phyloP scores from a whole-genome alignment of 2,797 vertebrate species.

The Hoplostethus atlanticus region DNA sequence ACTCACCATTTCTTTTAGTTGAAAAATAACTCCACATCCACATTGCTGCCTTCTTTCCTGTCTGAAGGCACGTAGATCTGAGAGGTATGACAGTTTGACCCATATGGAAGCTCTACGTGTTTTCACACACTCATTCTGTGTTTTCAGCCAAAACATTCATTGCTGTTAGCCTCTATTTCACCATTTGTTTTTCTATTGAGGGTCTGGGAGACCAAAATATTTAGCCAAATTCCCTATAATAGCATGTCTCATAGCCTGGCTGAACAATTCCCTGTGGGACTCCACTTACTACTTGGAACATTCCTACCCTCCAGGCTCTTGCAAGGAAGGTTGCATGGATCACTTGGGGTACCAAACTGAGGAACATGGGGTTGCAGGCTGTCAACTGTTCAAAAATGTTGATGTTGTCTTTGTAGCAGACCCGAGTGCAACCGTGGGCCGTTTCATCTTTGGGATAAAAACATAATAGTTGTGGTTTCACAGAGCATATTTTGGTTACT shows the following conservation, averaged over 20 bases:
- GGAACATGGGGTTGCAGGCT: constrained; percentile 3
- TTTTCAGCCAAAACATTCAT: constrained; percentile 51
- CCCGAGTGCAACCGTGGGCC: neutral
- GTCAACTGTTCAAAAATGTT: constrained; percentile 18
- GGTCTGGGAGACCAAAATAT: constrained; percentile 30
- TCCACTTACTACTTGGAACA: neutral
- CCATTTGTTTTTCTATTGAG: constrained; percentile 3
- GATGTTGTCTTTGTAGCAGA: constrained; percentile 6
- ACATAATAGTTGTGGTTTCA: neutral
- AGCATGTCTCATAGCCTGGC: constrained; percentile 40
- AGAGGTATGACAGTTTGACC: constrained; percentile 6
- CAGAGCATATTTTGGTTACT: neutral
- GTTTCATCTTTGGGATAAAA: constrained; percentile 4
- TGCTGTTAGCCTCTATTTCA: constrained; percentile 6
- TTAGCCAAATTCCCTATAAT: constrained; percentile 50
- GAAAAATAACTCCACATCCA: constrained; percentile 7
- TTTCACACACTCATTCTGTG: constrained; percentile 21
- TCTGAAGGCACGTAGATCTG: constrained; percentile 12
- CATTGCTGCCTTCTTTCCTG: neutral
- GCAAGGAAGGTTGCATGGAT: constrained; percentile 34
- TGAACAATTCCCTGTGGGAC: constrained; percentile 24
- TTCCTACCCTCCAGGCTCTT: constrained; percentile 1
- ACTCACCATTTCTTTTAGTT: constrained; percentile 29
- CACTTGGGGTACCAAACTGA: constrained; percentile 36
- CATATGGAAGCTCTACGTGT: constrained; percentile 20